Evolutionary conservation across 2,113 vertebrate genomes (phyloP).

Genomic region (Sphaerodactylus townsendi): DNA sequence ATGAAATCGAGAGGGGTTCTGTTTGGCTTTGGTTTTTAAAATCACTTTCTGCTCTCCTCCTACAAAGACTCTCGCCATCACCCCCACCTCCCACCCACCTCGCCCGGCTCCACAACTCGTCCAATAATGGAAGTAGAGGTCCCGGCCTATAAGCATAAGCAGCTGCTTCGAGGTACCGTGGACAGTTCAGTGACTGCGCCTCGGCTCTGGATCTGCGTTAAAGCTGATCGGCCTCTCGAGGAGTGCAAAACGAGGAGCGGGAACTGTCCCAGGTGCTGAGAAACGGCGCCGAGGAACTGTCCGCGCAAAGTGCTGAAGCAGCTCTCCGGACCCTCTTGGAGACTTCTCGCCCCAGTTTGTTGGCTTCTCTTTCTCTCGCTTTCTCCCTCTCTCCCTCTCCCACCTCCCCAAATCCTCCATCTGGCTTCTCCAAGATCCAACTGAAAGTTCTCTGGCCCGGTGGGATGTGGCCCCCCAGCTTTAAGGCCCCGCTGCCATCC

Average conservation of each 20-base stretch:
- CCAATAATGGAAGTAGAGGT: too few species aligned
- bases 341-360: not conserved
- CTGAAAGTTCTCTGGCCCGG: not conserved
- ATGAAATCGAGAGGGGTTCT: slow-evolving; percentile 34
- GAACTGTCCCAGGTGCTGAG: not conserved
- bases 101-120: not conserved
- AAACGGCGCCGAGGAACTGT: not conserved
- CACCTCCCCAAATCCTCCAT: not conserved
- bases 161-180: slow-evolving; percentile 15
- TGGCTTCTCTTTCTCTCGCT: too few species aligned
- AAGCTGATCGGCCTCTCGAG: too few species aligned
- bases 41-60: slow-evolving; percentile 31
- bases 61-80: slow-evolving; percentile 19
- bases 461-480: not conserved
- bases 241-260: too few species aligned
- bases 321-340: not conserved
- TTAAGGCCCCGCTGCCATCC: not conserved
- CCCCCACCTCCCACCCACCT: not conserved
- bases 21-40: too few species aligned
- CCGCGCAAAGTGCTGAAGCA: not conserved
- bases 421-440: not conserved
- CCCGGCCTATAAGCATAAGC: too few species aligned
- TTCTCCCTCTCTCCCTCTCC: too few species aligned
- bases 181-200: not conserved
- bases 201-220: too few species aligned